phyloP scores from a whole-genome alignment of 2,797 vertebrate species.

The Selene dorsalis region DNA sequence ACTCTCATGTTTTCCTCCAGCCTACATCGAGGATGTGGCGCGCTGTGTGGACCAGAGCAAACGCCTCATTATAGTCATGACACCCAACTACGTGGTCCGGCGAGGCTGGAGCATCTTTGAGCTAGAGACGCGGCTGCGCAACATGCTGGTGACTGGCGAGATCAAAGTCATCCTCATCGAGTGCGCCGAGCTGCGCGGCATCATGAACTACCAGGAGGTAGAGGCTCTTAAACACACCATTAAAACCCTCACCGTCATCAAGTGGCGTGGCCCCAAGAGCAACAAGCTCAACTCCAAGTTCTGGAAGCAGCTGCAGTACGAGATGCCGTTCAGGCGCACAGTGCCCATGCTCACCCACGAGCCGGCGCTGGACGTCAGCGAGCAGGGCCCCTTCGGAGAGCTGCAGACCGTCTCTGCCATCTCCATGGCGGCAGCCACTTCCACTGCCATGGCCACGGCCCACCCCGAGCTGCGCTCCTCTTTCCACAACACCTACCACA shows the following conservation, averaged over 20 bases:
- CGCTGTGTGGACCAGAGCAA: constrained; percentile 99
- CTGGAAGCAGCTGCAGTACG: constrained; percentile 99
- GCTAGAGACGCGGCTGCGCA: constrained; percentile 97
- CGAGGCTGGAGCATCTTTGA: constrained; percentile 99
- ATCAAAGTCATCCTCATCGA: constrained; percentile 99
- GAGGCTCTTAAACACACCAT: constrained; percentile 98
- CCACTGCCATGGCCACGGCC: constrained; percentile 96
- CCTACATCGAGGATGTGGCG: constrained; percentile 98
- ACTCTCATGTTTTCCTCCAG: constrained; percentile 65
- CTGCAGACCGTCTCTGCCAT: constrained; percentile 98
- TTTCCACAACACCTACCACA: constrained; percentile 98
- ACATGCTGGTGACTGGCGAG: constrained; percentile 96
- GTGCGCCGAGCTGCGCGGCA: constrained; percentile 95
- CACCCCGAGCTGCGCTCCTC: constrained; percentile 97
- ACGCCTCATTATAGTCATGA: constrained; percentile 98
- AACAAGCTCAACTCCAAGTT: constrained; percentile 99
- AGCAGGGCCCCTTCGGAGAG: constrained; percentile 98
- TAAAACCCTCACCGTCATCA: constrained; percentile 97
- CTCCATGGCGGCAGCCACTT: constrained; percentile 98
- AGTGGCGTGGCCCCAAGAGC: constrained; percentile 96
- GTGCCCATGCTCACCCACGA: constrained; percentile 94
- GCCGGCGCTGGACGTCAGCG: constrained; percentile 96
- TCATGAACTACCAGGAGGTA: constrained; percentile 99
- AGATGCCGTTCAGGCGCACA: constrained; percentile 98
- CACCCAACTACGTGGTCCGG: constrained; percentile 96